phyloP scores from a whole-genome alignment of 2,888 invertebrate species.

The Ennomos fuscantarius region DNA sequence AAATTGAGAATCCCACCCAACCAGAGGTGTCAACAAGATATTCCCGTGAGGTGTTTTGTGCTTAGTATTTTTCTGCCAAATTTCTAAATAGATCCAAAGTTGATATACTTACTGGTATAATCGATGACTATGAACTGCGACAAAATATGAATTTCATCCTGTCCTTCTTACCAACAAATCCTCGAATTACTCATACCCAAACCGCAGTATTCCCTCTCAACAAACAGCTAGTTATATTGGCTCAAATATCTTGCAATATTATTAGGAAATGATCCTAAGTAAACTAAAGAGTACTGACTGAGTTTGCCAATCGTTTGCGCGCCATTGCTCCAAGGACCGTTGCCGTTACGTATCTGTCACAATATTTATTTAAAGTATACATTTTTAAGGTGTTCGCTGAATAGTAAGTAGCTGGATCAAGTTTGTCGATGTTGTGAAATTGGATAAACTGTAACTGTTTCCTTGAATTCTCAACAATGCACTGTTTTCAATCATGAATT shows the following conservation, averaged over 20 bases:
- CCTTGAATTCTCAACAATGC: too few species aligned
- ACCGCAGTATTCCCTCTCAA: constrained; percentile 17
- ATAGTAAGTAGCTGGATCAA: background rate
- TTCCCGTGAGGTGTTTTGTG: too few species aligned
- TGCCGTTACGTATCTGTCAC: constrained; percentile 19
- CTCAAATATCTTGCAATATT: constrained; percentile 23
- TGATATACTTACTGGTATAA: too few species aligned
- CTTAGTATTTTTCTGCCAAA: too few species aligned
- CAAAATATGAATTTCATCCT: too few species aligned
- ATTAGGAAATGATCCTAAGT: constrained; percentile 27
- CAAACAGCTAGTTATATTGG: constrained; percentile 17
- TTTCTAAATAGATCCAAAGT: too few species aligned
- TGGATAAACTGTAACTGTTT: too few species aligned
- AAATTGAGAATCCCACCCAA: too few species aligned
- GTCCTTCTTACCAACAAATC: background rate
- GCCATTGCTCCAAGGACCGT: constrained; percentile 12
- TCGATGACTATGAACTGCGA: too few species aligned
- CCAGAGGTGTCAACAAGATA: too few species aligned
- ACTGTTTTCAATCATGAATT: too few species aligned
- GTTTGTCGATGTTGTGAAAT: background rate
- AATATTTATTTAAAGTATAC: constrained; percentile 23
- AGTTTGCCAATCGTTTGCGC: constrained; percentile 14
- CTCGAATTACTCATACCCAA: constrained; percentile 10
- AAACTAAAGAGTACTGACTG: constrained; percentile 13
- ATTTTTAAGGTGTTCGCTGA: constrained; percentile 4